Evolutionary conservation across 2,888 invertebrate species (phyloP).

Genomic region (Crioceris asparagi): DNA sequence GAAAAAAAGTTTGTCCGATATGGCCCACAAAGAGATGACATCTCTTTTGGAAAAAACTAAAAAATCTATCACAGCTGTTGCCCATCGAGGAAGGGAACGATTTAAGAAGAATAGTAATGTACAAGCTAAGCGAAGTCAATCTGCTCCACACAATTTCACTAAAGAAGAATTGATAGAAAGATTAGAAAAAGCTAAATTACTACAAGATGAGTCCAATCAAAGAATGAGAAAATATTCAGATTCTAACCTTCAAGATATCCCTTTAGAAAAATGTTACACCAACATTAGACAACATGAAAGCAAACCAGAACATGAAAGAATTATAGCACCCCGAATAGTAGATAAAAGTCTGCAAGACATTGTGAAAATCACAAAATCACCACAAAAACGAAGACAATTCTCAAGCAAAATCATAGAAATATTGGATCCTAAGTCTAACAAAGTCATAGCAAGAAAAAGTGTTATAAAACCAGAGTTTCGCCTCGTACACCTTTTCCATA

Average conservation of each 20-base stretch:
- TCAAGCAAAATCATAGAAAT: conserved; percentile 33
- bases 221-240: conserved; percentile 23
- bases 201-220: conserved; percentile 32
- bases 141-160: conserved; percentile 44
- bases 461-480: conserved; percentile 22
- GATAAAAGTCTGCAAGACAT: conserved; percentile 28
- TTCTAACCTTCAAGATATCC: conserved; percentile 24
- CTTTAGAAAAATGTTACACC: conserved; percentile 5
- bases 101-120: conserved; percentile 28
- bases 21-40: conserved; percentile 30
- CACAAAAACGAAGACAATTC: conserved; percentile 22
- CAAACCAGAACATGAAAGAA: conserved; percentile 32
- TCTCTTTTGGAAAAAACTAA: conserved; percentile 32
- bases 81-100: conserved; percentile 24
- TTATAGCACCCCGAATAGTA: too few species aligned
- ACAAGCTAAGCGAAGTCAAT: conserved; percentile 44
- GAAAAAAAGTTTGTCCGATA: conserved; percentile 24
- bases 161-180: conserved; percentile 47
- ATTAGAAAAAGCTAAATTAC: conserved; percentile 38
- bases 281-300: conserved; percentile 11
- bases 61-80: conserved; percentile 26
- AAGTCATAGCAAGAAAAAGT: conserved; percentile 27
- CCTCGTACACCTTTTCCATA: conserved; percentile 23
- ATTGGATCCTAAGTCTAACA: conserved; percentile 31
- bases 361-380: conserved; percentile 23